These are phyloP conservation scores for Merodon equestris DNA, from an alignment of 2,888 invertebrate species.

Conservation along the genomic window DNA sequence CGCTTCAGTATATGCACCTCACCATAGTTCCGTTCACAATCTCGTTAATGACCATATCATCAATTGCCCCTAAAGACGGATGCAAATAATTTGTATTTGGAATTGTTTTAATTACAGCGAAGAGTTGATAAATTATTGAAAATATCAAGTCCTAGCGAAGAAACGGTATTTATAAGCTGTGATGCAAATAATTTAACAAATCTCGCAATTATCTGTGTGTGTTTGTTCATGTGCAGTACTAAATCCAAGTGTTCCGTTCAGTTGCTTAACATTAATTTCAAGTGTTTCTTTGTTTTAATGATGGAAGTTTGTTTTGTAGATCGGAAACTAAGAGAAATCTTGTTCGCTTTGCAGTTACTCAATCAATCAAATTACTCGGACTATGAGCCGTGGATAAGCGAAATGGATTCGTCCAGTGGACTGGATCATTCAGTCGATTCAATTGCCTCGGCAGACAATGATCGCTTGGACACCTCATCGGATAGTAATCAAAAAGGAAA, in stretches of 20 bases:
- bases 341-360: conserved; percentile 72
- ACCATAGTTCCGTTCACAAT: no score
- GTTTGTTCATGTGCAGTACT: conserved; percentile 6
- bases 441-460: conserved; percentile 77
- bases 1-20: no score
- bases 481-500: conserved; percentile 72
- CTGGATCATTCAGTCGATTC: conserved; percentile 77
- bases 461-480: conserved; percentile 75
- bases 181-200: conserved; percentile 61
- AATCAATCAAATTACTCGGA: conserved; percentile 77
- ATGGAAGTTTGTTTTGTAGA: conserved; percentile 10
- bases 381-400: conserved; percentile 77
- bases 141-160: conserved; percentile 77
- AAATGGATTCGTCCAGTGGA: conserved; percentile 76
- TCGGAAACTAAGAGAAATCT: not conserved
- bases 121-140: conserved; percentile 76
- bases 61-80: no score
- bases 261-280: not conserved
- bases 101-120: conserved; percentile 73
- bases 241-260: no score
- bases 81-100: not conserved
- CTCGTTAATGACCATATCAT: no score
- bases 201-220: conserved; percentile 58
- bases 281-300: conserved; percentile 45
- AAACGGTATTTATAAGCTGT: conserved; percentile 74